phyloP scores from a whole-genome alignment of 2,888 invertebrate species.

The Tetramorium bicarinatum region DNA sequence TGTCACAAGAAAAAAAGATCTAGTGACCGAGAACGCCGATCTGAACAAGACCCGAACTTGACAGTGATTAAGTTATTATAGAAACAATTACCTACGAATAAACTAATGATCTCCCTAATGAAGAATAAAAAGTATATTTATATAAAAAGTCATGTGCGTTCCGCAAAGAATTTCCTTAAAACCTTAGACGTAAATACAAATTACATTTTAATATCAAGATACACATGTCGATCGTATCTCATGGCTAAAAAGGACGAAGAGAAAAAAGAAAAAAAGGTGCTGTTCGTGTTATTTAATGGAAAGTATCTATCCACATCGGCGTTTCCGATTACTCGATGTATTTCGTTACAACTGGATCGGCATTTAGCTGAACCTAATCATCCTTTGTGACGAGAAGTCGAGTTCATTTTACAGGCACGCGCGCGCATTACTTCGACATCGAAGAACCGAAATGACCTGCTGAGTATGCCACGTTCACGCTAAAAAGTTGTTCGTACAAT shows the following conservation, averaged over 20 bases:
- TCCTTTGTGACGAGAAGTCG: slow-evolving; percentile 44
- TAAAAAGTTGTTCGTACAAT: slow-evolving; percentile 27
- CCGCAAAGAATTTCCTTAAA: slow-evolving; percentile 14
- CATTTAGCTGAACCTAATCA: slow-evolving; percentile 20
- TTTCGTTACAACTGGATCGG: slow-evolving; percentile 38
- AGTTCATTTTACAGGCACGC: slow-evolving; percentile 24
- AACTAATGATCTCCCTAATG: background rate
- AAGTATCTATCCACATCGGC: slow-evolving; percentile 22
- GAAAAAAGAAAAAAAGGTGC: background rate
- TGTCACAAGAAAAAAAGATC: slow-evolving; percentile 34
- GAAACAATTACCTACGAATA: background rate
- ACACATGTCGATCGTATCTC: background rate
- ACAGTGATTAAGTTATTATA: background rate
- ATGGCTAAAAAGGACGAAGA: background rate
- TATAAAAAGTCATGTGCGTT: slow-evolving; percentile 30
- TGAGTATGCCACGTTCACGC: slow-evolving; percentile 33
- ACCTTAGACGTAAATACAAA: slow-evolving; percentile 5
- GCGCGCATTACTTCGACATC: slow-evolving; percentile 22
- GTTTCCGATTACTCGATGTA: slow-evolving; percentile 51
- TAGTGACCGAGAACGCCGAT: slow-evolving; percentile 55
- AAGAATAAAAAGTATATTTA: slow-evolving; percentile 32
- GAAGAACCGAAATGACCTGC: slow-evolving; percentile 45
- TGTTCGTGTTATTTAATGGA: background rate
- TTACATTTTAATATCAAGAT: background rate
- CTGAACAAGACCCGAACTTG: slow-evolving; percentile 25